These are phyloP conservation scores for Onthophagus sagittarius DNA, from an alignment of 2,888 invertebrate species.

Conservation along the genomic window DNA sequence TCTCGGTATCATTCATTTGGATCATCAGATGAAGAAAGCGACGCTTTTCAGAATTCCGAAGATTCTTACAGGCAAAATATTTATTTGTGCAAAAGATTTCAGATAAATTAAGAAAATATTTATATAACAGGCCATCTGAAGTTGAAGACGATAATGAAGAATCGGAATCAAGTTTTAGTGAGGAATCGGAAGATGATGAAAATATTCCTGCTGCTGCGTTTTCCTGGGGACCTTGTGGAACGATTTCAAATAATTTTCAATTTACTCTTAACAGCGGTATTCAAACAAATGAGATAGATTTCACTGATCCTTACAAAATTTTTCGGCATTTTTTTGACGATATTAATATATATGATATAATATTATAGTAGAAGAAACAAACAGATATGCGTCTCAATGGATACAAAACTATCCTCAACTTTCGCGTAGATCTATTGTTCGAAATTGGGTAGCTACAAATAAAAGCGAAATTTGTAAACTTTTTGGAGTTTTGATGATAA, in stretches of 20 bases:
- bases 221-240: slow-evolving; percentile 1
- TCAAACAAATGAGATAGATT: not conserved
- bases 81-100: not conserved
- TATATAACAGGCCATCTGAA: not conserved
- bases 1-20: no score
- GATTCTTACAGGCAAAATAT: slow-evolving; percentile 1
- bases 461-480: slow-evolving; percentile 5
- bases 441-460: not conserved
- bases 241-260: slow-evolving; percentile 1
- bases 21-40: no score
- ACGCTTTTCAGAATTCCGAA: slow-evolving; percentile 1
- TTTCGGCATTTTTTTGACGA: slow-evolving; percentile 5
- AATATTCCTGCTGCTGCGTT: not conserved
- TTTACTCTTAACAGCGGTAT: slow-evolving; percentile 6
- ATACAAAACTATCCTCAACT: slow-evolving; percentile 2
- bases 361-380: slow-evolving; percentile 2
- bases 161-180: slow-evolving; percentile 7
- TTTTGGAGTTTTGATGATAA: slow-evolving; percentile 11
- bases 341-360: not conserved
- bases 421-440: slow-evolving; percentile 7
- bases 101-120: not conserved
- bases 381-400: slow-evolving; percentile 7
- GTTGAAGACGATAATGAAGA: not conserved
- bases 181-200: slow-evolving; percentile 1
- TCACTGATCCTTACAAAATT: not conserved